Evolutionary conservation across 2,797 vertebrate species (phyloP).

Genomic region (Gephyroberyx darwinii): DNA sequence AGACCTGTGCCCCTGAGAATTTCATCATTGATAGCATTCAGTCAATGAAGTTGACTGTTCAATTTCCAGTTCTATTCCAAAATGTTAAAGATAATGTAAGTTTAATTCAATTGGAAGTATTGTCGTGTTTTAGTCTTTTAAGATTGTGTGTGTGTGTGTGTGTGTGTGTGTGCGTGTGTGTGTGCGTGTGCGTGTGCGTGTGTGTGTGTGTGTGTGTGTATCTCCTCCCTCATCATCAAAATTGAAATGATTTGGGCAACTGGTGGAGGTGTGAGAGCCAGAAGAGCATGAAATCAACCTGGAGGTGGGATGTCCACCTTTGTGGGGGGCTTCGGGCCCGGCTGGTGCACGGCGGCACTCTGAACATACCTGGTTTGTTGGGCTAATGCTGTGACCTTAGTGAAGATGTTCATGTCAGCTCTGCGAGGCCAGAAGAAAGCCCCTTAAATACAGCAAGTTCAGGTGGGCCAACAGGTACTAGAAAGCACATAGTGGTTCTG

Average conservation of each 20-base stretch:
- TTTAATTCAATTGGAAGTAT: too few species aligned
- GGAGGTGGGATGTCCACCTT: slow-evolving; percentile 26
- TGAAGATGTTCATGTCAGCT: slow-evolving; percentile 88
- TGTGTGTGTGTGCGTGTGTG: too few species aligned
- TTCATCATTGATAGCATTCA: too few species aligned
- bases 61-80: too few species aligned
- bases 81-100: too few species aligned
- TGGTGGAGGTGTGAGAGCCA: slow-evolving; percentile 32
- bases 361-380: slow-evolving; percentile 85
- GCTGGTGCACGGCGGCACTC: slow-evolving; percentile 29
- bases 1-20: background rate
- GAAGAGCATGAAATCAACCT: slow-evolving; percentile 23
- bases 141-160: too few species aligned
- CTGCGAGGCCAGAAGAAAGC: slow-evolving; percentile 68
- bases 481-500: slow-evolving; percentile 78
- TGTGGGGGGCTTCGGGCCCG: background rate
- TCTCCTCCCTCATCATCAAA: slow-evolving; percentile 32
- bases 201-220: slow-evolving; percentile 2
- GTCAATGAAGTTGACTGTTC: too few species aligned
- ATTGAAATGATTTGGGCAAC: slow-evolving; percentile 41
- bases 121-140: too few species aligned
- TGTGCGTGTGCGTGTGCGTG: too few species aligned
- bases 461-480: slow-evolving; percentile 64
- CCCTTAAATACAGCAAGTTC: slow-evolving; percentile 81
- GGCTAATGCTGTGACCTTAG: slow-evolving; percentile 83